These are phyloP conservation scores for Coregonus ussuriensis DNA, from an alignment of 2,797 vertebrate species.

Conservation along the genomic window DNA sequence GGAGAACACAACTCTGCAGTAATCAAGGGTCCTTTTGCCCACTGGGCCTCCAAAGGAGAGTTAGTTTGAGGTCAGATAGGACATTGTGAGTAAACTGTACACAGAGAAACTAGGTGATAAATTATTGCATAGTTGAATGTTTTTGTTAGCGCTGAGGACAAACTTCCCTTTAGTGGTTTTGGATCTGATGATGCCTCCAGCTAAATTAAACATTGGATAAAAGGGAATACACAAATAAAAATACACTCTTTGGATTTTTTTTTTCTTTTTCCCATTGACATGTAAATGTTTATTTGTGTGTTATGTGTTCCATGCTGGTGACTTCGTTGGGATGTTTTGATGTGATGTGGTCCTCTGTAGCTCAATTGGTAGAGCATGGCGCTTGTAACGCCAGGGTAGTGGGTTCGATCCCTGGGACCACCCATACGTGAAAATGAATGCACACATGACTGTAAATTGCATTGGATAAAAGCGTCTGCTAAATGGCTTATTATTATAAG, in stretches of 20 bases:
- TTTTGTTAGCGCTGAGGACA: too few species aligned
- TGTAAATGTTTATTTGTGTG: not conserved
- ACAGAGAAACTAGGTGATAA: not conserved
- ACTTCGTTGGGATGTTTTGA: conserved; percentile 1
- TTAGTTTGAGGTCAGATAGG: not conserved
- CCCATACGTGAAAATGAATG: too few species aligned
- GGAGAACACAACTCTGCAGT: not conserved
- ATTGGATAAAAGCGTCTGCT: too few species aligned
- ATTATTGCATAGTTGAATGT: not conserved
- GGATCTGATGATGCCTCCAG: not conserved
- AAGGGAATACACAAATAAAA: not conserved
- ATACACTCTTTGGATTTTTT: not conserved
- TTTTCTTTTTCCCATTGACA: not conserved
- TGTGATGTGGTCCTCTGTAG: not conserved
- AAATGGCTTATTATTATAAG: too few species aligned
- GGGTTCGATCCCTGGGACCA: too few species aligned
- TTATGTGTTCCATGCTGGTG: not conserved
- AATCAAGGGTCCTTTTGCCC: not conserved
- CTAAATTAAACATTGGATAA: not conserved
- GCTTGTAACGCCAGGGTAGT: too few species aligned
- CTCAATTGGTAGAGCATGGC: too few species aligned
- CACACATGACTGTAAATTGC: too few species aligned
- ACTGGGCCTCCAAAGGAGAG: not conserved
- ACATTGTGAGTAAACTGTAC: not conserved
- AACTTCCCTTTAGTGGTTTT: not conserved